Percentiles rank a stretch among this genome's conserved stretches.
phyloP scores from a whole-genome alignment of 92 coral and sea anemone species.

The Porites lobata region DNA sequence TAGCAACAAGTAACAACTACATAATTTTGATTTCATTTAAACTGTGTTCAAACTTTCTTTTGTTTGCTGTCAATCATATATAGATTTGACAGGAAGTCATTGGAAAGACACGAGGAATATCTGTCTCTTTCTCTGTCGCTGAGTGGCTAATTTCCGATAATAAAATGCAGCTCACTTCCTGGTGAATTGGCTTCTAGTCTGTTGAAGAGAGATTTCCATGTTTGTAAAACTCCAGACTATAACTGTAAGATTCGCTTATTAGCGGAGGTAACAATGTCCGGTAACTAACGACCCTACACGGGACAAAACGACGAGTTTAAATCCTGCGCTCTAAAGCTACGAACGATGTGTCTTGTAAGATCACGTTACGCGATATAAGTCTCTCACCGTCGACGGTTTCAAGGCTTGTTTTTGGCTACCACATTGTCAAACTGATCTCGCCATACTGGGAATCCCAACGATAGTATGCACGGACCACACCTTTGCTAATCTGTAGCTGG shows the following conservation, averaged over 20 bases:
- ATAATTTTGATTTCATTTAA: neutral
- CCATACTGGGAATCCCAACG: slow-evolving; percentile 95
- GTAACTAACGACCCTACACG: slow-evolving; percentile 9
- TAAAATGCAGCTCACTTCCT: slow-evolving; percentile 3
- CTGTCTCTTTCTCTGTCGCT: neutral
- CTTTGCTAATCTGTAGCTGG: slow-evolving; percentile 86
- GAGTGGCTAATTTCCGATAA: neutral
- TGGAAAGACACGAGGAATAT: neutral
- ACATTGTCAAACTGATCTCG: slow-evolving; percentile 88
- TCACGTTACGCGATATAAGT: neutral
- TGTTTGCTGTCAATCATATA: slow-evolving; percentile 4
- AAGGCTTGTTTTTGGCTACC: slow-evolving; percentile 50
- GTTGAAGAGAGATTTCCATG: neutral
- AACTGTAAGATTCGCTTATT: slow-evolving; percentile 19
- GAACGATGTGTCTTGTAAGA: slow-evolving; percentile 5
- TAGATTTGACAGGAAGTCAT: neutral
- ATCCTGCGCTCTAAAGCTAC: slow-evolving; percentile 24
- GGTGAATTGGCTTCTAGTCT: slow-evolving; percentile 1
- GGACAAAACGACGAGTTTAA: neutral
- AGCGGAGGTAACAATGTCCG: slow-evolving; percentile 11
- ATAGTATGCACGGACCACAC: slow-evolving; percentile 77
- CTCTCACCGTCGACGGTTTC: neutral
- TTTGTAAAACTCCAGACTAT: slow-evolving; percentile 28
- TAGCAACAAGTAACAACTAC: neutral
- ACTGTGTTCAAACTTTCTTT: slow-evolving; percentile 8